Evolutionary conservation across 1,140 invertebrate species (phyloP), one percentile per base, ranked within the genome.

Genomic region (Gonatopus flavifemur): DNA sequence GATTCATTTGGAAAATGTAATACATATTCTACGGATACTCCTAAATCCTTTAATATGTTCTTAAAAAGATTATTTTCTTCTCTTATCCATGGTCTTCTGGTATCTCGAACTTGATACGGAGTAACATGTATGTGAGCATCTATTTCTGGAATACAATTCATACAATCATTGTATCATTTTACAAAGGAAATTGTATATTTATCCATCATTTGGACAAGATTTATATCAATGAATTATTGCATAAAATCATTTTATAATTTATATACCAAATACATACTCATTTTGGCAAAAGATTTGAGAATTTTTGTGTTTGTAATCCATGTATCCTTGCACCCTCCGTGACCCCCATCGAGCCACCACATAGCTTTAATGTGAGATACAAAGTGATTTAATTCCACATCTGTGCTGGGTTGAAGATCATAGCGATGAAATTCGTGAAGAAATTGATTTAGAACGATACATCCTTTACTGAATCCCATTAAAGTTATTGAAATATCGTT

Each of bases 381-480:
- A 43, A 89, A 77, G 35, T 76, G 76, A 55, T 79, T 80, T 69
- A 85, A 65, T 10, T 70, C 65, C 32, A 67, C 38, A 49, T 81
- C 72, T 12, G 55, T 19, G 41, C 72, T 67, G 30, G 83, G 80
- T 4, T 85, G 83, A 0, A 83, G 85, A 70, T 86, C 83, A 16
- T 84, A 74, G 71, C 87, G 84, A 65, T 89, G 83, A 72, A 93
- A 87, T 72, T 94, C 91, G 67, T 91, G 88, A 24, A 94, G 80
- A 55, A 94, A 80, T 70, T 94, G 92, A 81, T 94, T 95, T 45
- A 95, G 81, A 43, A 94, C 91, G 33, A 93, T 89, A 76, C 91
- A 94, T 31, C 93, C 93, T 82, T 95, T 95, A 72, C 91, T 94
- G 71, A 95, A 95, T 1, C 90, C 93, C 54, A 94, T 82, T 45